These are phyloP conservation scores for Dicyrtoma fusca DNA, from an alignment of 2,888 invertebrate genomes.

Conservation along the genomic window DNA sequence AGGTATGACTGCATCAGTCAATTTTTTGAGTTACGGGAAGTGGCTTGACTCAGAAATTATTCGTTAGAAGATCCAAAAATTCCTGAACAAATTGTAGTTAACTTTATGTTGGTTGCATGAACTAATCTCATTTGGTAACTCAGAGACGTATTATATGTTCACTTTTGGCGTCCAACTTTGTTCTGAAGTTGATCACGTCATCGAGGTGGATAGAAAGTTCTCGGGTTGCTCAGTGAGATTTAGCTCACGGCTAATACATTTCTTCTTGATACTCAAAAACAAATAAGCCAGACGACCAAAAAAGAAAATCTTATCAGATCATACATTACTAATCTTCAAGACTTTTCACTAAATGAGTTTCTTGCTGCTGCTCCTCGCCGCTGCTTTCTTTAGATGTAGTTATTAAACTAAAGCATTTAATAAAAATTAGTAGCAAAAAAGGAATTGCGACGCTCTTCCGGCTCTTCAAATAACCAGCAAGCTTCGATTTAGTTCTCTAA, in stretches of 20 bases:
- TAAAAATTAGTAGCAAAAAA: no score
- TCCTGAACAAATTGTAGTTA: neutral
- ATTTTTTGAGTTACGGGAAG: no score
- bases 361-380: conserved; percentile 27
- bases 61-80: neutral
- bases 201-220: conserved; percentile 42
- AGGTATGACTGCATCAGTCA: no score
- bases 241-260: conserved; percentile 57
- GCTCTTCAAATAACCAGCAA: conserved; percentile 6
- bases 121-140: conserved; percentile 99
- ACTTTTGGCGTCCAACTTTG: conserved; percentile 20
- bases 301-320: neutral
- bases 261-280: conserved; percentile 41
- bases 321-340: conserved; percentile 8
- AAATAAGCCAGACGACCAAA: neutral
- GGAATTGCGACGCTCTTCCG: conserved; percentile 10
- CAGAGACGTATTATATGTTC: conserved; percentile 69
- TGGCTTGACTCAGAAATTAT: no score
- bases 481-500: neutral
- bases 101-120: conserved; percentile 59
- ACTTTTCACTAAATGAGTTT: conserved; percentile 22
- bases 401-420: no score
- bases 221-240: conserved; percentile 58
- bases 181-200: conserved; percentile 23
- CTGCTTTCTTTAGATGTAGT: no score